Percentiles rank a stretch among this genome's conserved stretches.
Evolutionary conservation across 2,888 invertebrate species (phyloP).

Genomic region (Polyploca ridens): DNA sequence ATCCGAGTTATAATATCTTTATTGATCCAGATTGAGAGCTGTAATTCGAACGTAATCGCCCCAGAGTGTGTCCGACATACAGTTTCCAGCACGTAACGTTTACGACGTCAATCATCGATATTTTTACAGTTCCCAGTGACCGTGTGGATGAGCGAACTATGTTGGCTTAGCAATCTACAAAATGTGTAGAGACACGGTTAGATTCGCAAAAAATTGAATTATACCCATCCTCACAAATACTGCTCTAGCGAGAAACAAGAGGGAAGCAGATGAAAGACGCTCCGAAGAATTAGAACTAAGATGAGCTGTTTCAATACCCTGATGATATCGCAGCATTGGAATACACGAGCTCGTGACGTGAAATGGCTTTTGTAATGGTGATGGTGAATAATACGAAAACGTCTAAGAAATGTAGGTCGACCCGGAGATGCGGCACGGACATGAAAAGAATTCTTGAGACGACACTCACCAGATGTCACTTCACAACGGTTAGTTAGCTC

Average conservation of each 20-base stretch:
- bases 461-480: constrained; percentile 52
- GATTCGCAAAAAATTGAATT: not conserved
- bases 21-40: constrained; percentile 50
- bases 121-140: constrained; percentile 50
- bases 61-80: constrained; percentile 40
- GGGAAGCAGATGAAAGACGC: constrained; percentile 23
- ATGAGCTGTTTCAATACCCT: constrained; percentile 15
- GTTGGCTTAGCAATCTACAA: constrained; percentile 23
- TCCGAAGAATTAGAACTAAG: constrained; percentile 21
- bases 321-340: constrained; percentile 15
- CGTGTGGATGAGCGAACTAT: constrained; percentile 24
- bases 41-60: constrained; percentile 41
- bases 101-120: constrained; percentile 60
- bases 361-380: constrained; percentile 18
- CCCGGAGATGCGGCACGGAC: constrained; percentile 23
- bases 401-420: constrained; percentile 36
- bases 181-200: not conserved
- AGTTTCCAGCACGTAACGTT: constrained; percentile 42
- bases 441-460: constrained; percentile 34
- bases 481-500: constrained; percentile 48
- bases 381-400: constrained; percentile 19
- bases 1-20: constrained; percentile 46
- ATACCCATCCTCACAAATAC: constrained; percentile 16
- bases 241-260: constrained; percentile 20
- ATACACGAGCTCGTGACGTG: constrained; percentile 6